These are phyloP conservation scores for Mixornis gularis DNA, from an alignment of 2,113 vertebrate genomes.

Conservation along the genomic window DNA sequence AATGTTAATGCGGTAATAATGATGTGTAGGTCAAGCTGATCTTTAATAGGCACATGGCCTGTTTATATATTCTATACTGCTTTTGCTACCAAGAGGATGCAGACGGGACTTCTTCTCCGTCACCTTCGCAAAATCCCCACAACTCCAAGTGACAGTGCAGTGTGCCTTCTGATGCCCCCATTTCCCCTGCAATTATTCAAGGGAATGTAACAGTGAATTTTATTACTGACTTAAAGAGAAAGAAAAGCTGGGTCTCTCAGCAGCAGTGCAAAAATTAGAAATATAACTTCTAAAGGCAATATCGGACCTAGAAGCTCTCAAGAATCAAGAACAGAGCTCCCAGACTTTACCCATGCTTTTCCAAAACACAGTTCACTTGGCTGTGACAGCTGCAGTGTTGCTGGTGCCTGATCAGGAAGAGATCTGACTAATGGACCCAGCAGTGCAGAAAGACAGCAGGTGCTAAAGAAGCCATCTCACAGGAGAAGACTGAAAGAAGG, in stretches of 20 bases:
- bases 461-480: rapidly evolving
- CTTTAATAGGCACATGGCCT: neutral
- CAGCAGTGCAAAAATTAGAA: neutral
- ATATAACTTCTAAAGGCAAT: neutral
- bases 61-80: neutral
- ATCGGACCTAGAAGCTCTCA: neutral
- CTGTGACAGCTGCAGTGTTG: neutral
- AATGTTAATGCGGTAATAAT: neutral
- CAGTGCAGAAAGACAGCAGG: neutral
- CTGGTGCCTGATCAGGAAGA: neutral
- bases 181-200: neutral
- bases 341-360: neutral
- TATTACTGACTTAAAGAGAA: neutral
- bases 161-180: neutral
- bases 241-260: neutral
- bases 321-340: neutral
- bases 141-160: neutral
- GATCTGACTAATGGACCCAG: neutral
- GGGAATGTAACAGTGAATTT: neutral
- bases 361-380: neutral
- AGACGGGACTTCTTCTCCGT: neutral
- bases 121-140: neutral
- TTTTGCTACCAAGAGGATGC: neutral
- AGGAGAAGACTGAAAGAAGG: neutral
- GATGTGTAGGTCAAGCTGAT: neutral